These are phyloP conservation scores for Oasisia sp. DNA, from an alignment of 2,888 invertebrate genomes.

Conservation along the genomic window DNA sequence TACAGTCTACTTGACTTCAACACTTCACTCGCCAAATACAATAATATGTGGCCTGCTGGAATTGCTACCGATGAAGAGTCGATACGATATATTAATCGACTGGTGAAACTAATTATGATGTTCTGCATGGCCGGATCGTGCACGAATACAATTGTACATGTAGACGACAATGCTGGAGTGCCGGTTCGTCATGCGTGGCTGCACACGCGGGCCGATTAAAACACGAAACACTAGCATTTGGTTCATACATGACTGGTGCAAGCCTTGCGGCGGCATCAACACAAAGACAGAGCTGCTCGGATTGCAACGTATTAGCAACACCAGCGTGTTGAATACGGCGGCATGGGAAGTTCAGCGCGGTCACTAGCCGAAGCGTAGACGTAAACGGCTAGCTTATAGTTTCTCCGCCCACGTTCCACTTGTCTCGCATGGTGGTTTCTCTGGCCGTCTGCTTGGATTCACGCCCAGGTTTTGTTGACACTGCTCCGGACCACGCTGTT, in stretches of 20 bases:
- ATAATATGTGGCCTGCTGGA: not conserved
- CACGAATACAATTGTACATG: not conserved
- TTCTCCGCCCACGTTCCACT: not conserved
- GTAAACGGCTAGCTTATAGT: not conserved
- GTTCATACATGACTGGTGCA: not conserved
- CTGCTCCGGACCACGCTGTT: not conserved
- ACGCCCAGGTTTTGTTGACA: not conserved
- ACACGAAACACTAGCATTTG: not conserved
- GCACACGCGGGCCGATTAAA: not conserved
- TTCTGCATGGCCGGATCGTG: not conserved
- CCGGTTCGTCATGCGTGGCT: not conserved
- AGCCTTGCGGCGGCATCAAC: not conserved
- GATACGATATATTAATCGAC: conserved; percentile 6
- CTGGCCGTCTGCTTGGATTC: not conserved
- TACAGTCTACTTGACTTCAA: not conserved
- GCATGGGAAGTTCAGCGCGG: not conserved
- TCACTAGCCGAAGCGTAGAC: not conserved
- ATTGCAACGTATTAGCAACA: not conserved
- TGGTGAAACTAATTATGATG: not conserved
- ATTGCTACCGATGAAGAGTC: not conserved
- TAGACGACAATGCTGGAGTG: not conserved
- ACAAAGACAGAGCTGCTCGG: not conserved
- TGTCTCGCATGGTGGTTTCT: not conserved
- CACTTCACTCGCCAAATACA: not conserved
- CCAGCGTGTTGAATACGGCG: not conserved